Conservation (phyloP, 2,888 invertebrate genomes). For the Tolmerus cingulatus region DNA sequence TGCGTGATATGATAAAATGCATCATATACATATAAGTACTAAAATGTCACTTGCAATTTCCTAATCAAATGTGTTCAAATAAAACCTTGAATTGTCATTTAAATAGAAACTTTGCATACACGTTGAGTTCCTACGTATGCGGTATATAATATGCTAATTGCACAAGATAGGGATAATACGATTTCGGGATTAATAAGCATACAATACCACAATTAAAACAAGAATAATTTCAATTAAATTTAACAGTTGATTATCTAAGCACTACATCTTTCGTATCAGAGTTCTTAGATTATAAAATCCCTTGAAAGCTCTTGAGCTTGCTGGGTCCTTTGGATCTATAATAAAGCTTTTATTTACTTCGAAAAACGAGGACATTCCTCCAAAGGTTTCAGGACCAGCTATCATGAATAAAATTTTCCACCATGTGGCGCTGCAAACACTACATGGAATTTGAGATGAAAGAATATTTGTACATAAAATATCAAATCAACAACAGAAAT, state of each 20-base stretch:
- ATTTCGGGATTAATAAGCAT: no score
- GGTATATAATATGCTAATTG: no score
- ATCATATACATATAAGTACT: neutral
- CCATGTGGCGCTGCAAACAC: neutral
- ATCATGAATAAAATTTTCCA: neutral
- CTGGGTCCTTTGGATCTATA: neutral
- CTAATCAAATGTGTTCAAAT: neutral
- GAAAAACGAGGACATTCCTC: neutral
- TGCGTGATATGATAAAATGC: neutral
- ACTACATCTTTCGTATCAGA: neutral
- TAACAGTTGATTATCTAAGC: neutral
- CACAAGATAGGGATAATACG: no score
- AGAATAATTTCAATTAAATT: no score
- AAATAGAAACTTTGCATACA: no score
- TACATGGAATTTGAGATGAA: neutral
- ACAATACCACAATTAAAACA: no score
- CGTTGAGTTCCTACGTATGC: no score
- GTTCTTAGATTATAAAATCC: neutral
- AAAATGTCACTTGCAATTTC: neutral
- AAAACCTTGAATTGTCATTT: no score
- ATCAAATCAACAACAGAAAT: no score
- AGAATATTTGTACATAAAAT: no score
- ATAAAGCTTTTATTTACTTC: neutral
- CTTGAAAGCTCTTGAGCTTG: neutral
- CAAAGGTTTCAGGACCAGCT: neutral